Conservation (phyloP, 2,888 invertebrate species). For the Sylvicola fuscatus region DNA sequence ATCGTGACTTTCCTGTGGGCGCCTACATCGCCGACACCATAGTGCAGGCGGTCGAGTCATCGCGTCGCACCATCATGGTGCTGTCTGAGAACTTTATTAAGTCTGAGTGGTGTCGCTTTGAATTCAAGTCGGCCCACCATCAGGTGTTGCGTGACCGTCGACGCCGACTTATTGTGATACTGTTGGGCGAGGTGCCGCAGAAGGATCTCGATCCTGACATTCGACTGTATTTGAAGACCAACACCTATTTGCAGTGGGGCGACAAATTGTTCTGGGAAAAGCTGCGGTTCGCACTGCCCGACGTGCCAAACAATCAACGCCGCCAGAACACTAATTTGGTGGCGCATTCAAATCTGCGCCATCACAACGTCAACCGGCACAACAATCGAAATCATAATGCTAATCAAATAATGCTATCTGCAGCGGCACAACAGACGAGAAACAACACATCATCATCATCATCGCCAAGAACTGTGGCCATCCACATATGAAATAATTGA, state of each 20-base stretch:
- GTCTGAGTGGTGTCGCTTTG: slow-evolving; percentile 88
- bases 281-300: slow-evolving; percentile 78
- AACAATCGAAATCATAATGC: slow-evolving; percentile 4
- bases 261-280: slow-evolving; percentile 95
- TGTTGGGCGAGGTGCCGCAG: slow-evolving; percentile 74
- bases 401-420: slow-evolving; percentile 10
- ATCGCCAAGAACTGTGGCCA: slow-evolving; percentile 13
- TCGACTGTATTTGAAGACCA: slow-evolving; percentile 72
- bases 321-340: slow-evolving; percentile 17
- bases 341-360: slow-evolving; percentile 1
- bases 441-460: slow-evolving; percentile 4
- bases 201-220: slow-evolving; percentile 81
- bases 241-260: slow-evolving; percentile 81
- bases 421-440: slow-evolving; percentile 8
- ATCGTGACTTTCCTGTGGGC: slow-evolving; percentile 75
- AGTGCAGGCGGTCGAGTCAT: slow-evolving; percentile 77
- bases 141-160: slow-evolving; percentile 73
- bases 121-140: slow-evolving; percentile 84
- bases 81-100: slow-evolving; percentile 86
- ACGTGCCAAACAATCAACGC: slow-evolving; percentile 29
- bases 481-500: slow-evolving; percentile 7
- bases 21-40: slow-evolving; percentile 84
- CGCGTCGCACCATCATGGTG: slow-evolving; percentile 75
- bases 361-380: slow-evolving; percentile 14
- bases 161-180: slow-evolving; percentile 72